Percentiles rank a stretch among this genome's conserved stretches.
phyloP scores from a whole-genome alignment of 2,113 vertebrate species.

The Regulus satrapa region DNA sequence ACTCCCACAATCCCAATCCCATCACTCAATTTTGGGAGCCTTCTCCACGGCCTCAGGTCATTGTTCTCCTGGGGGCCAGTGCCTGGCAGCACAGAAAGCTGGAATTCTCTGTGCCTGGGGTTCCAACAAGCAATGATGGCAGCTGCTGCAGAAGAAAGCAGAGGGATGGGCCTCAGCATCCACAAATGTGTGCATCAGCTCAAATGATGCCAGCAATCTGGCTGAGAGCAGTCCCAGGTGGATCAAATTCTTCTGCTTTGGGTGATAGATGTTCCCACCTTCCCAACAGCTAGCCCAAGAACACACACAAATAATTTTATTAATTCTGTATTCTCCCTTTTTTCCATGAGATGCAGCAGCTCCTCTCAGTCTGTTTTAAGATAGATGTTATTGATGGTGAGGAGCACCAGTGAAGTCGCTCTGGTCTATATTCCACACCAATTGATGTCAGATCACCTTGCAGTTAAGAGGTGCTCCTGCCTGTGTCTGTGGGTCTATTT shows the following conservation, averaged over 20 bases:
- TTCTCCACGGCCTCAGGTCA: no score
- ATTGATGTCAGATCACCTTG: neutral
- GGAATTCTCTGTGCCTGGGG: no score
- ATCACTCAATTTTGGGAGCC: no score
- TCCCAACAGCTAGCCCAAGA: neutral
- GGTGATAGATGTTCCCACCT: neutral
- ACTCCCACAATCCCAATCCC: no score
- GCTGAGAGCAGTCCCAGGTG: neutral
- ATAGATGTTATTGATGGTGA: neutral
- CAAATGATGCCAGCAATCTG: neutral
- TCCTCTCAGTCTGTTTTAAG: neutral
- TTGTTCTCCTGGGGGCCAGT: no score
- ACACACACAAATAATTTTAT: neutral
- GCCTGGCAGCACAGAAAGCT: no score
- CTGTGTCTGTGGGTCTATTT: neutral
- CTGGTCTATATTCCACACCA: neutral
- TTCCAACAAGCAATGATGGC: no score
- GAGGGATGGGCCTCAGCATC: no score
- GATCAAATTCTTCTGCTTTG: neutral
- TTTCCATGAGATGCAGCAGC: neutral
- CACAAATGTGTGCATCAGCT: neutral
- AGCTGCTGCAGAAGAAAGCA: no score
- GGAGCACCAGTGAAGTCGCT: neutral
- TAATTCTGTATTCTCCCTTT: neutral
- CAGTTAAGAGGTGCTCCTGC: neutral